Conservation (phyloP, 2,113 vertebrate species). For the Butorides virescens region DNA sequence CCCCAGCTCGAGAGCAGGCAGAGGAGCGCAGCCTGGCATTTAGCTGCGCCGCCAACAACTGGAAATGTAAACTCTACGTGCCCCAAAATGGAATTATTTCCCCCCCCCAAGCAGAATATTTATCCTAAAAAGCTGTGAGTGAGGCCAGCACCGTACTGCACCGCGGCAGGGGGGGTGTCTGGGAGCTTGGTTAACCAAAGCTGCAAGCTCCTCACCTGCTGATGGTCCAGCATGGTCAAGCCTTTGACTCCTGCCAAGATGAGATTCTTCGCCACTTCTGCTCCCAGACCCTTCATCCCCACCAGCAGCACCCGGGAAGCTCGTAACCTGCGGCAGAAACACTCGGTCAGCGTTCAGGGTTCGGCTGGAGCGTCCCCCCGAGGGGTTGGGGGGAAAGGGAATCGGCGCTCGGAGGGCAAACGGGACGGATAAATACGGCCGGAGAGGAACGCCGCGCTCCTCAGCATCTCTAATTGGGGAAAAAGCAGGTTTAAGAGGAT, state of each 20-base stretch:
- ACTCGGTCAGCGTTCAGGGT: rapidly evolving
- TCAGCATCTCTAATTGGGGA: not conserved
- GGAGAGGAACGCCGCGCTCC: rapidly evolving
- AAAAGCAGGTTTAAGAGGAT: not conserved
- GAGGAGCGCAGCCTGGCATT: not conserved
- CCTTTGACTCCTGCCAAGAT: conserved; percentile 92
- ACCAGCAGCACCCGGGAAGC: conserved; percentile 89
- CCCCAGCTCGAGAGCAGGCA: rapidly evolving
- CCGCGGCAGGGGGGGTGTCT: too few relatives aligned
- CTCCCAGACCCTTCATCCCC: conserved; percentile 87
- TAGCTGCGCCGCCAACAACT: rapidly evolving
- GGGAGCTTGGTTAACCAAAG: not conserved
- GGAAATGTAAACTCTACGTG: not conserved
- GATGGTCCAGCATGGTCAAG: conserved; percentile 88
- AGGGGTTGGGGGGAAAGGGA: too few relatives aligned
- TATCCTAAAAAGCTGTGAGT: not conserved
- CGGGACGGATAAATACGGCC: rapidly evolving
- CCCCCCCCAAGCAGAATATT: too few relatives aligned
- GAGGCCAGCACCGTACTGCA: too few relatives aligned
- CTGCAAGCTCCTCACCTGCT: conserved; percentile 74
- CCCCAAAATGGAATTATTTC: not conserved
- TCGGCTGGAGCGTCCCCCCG: rapidly evolving
- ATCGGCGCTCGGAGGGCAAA: not conserved
- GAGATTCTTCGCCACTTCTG: conserved; percentile 94
- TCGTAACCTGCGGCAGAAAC: conserved; percentile 76